phyloP scores from a whole-genome alignment of 2,113 vertebrate species.

The Amazona vittata region DNA sequence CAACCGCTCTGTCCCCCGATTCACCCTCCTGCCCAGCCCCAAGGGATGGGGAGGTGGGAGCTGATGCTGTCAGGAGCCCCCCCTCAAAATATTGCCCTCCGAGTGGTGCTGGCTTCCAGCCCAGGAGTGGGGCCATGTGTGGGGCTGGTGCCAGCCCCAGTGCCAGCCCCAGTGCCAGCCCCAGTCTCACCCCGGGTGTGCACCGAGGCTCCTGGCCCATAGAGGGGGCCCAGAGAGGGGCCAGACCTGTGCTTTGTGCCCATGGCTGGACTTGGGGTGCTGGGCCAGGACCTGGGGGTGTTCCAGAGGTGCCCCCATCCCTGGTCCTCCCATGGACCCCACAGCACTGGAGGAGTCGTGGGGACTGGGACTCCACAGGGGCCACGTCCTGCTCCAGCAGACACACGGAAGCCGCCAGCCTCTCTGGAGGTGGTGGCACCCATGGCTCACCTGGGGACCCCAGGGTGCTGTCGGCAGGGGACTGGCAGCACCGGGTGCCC shows the following conservation, averaged over 20 bases:
- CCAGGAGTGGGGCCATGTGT: accelerated
- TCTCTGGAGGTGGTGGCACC: background rate
- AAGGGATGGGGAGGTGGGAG: background rate
- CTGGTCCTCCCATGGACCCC: background rate
- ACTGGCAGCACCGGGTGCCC: background rate
- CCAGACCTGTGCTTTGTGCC: background rate
- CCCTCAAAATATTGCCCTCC: background rate
- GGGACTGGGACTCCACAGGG: background rate
- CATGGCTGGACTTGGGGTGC: background rate
- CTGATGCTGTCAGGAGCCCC: background rate
- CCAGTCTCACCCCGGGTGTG: background rate
- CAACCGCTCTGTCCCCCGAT: accelerated
- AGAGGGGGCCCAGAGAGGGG: background rate
- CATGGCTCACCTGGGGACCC: background rate
- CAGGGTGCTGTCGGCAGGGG: background rate
- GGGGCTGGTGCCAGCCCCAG: background rate
- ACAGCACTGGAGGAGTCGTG: accelerated
- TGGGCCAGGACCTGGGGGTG: background rate
- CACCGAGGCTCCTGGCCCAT: background rate
- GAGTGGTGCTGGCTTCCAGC: background rate
- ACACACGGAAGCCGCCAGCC: background rate
- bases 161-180: background rate
- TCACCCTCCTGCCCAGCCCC: background rate
- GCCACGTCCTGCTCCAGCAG: background rate
- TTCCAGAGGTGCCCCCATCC: background rate